A percentile compares a stretch with the other conserved stretches of the same genome.
phyloP scores from a whole-genome alignment of 2,797 vertebrate species.

The Catharus ustulatus region DNA sequence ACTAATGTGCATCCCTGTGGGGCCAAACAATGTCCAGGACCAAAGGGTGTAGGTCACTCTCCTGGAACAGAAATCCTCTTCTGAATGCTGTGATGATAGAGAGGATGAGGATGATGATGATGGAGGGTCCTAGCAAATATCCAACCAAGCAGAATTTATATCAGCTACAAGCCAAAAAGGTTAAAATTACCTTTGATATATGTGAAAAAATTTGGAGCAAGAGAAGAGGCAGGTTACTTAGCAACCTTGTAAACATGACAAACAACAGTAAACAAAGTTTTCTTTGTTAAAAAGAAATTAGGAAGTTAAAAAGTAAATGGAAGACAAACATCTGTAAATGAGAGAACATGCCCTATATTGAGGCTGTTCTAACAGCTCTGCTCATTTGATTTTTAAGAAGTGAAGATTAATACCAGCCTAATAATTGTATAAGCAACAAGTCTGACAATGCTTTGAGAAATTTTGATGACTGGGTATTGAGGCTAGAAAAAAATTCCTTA shows the following conservation, averaged over 20 bases:
- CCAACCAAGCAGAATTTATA: background rate
- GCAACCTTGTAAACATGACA: background rate
- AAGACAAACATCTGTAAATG: background rate
- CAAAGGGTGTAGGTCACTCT: background rate
- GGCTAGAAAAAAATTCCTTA: background rate
- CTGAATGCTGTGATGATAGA: background rate
- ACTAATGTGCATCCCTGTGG: rapidly evolving
- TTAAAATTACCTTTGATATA: background rate
- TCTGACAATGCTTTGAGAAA: background rate
- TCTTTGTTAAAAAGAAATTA: background rate
- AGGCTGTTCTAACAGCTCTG: background rate
- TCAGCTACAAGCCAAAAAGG: background rate
- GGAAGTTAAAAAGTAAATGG: background rate
- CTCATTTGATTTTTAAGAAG: background rate
- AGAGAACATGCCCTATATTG: background rate
- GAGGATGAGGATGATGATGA: background rate
- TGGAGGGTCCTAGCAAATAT: background rate
- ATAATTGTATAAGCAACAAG: background rate
- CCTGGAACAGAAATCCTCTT: background rate
- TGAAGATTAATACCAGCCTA: background rate
- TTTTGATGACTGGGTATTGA: background rate
- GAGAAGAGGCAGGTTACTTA: background rate
- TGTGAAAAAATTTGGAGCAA: background rate
- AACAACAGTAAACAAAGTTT: background rate
- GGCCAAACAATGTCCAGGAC: background rate